phyloP scores from a whole-genome alignment of 1,140 invertebrate species.

The Trialeurodes vaporariorum region DNA sequence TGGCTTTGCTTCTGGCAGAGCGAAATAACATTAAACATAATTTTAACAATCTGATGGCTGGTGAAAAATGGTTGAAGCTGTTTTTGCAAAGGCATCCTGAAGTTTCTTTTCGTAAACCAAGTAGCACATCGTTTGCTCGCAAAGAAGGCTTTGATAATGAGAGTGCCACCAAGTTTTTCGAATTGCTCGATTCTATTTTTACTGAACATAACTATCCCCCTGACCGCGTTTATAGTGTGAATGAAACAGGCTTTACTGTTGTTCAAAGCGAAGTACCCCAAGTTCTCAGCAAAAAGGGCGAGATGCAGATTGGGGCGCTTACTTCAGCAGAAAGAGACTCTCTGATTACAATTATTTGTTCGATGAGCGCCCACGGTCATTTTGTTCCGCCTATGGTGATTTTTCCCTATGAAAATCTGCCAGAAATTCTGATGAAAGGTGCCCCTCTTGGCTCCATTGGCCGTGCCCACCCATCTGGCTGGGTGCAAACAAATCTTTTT shows the following conservation, averaged over 20 bases:
- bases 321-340: conserved; percentile 27
- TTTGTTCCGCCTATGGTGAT: conserved; percentile 32
- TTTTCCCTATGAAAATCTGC: conserved; percentile 31
- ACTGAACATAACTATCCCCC: too few relatives aligned
- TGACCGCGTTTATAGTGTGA: too few relatives aligned
- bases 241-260: too few relatives aligned
- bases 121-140: too few relatives aligned
- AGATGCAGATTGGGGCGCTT: conserved; percentile 25
- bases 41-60: conserved; percentile 9
- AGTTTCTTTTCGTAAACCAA: conserved; percentile 15
- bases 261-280: too few relatives aligned
- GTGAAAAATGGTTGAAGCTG: conserved; percentile 12
- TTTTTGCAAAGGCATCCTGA: conserved; percentile 29
- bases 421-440: conserved; percentile 27
- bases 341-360: conserved; percentile 22
- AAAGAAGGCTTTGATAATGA: too few relatives aligned
- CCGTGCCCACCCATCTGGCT: conserved; percentile 27
- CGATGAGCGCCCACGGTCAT: conserved; percentile 29
- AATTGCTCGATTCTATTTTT: too few relatives aligned
- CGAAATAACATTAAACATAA: conserved; percentile 10
- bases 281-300: conserved; percentile 24
- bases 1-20: conserved; percentile 12
- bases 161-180: too few relatives aligned
- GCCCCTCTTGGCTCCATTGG: conserved; percentile 29
- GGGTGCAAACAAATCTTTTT: conserved; percentile 21